Evolutionary conservation across 1,140 invertebrate genomes (phyloP), one percentile per base, ranked within the genome.

Genomic region (Oryctes rhinoceros): DNA sequence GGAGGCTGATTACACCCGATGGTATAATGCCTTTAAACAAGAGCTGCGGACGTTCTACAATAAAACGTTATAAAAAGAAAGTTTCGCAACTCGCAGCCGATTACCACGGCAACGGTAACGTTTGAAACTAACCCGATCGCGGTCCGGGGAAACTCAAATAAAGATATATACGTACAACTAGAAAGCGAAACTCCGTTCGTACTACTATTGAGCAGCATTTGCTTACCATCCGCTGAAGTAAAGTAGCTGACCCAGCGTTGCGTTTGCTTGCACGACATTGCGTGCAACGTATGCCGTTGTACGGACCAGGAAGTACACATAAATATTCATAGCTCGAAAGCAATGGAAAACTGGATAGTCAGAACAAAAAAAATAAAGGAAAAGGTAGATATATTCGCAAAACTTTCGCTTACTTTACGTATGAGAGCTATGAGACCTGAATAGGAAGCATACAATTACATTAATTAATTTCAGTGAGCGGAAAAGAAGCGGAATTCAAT

Each of bases 251-350:
- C 15, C 18, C 53, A 15, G 18, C 15, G 53, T 59, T 59, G 53
- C 53, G 18, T 15, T 59, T 59, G 53, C 5, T 15, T 59, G 15
- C 53, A 59, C n/a, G 53, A 59, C 53, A 59, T 59, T 59, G 53
- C 53, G 53, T 59, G 53, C 53, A 59, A 59, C 4, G n/a, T 59
- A 59, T n/a, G 13, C 11, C 53, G 18, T 59, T 59, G n/a, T n/a
- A 59, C 15, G 53, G n/a, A 59, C 13, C 53, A 59, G 53, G 53
- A 59, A 59, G 53, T 59, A n/a, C 5, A 59, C n/a, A 59, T 59
- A 59, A 59, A 59, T 59, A 59, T 59, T 59, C 53, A 59, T 59
- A 15, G 18, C 53, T 59, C 53, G n/a, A 59, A 59, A 59, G 53
- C 53, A 59, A 59, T 59, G 4, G 10, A 15, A 18, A 59, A 59